A percentile compares a stretch with the other conserved stretches of the same genome.
Conservation (phyloP, 1,140 invertebrate species). For the Bombus impatiens region DNA sequence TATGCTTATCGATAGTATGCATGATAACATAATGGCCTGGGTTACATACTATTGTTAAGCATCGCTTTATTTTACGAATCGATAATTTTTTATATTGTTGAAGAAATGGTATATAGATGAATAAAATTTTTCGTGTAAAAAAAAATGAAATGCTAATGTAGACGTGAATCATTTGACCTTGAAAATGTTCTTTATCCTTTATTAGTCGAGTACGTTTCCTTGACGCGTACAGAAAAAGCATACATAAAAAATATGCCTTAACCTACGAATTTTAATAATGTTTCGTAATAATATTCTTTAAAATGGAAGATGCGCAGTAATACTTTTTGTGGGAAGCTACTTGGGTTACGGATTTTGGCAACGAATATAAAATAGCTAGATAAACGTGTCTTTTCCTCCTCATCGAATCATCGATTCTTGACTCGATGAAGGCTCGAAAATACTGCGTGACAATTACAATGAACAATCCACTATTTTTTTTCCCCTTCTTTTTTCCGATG, state of each 20-base stretch:
- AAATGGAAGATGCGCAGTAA: conserved; percentile 80
- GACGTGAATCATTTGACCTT: conserved; percentile 45
- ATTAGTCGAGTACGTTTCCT: conserved; percentile 76
- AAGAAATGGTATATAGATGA: background rate
- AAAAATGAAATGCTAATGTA: background rate
- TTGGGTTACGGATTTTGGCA: conserved; percentile 66
- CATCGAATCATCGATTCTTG: conserved; percentile 14
- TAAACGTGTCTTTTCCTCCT: conserved; percentile 51
- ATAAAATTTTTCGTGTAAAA: background rate
- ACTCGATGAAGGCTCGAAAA: conserved; percentile 3
- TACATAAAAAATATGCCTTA: conserved; percentile 83
- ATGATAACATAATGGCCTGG: background rate
- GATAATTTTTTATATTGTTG: background rate
- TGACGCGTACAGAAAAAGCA: conserved; percentile 82
- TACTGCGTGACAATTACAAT: conserved; percentile 30
- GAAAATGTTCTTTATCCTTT: conserved; percentile 70
- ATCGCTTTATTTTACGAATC: background rate
- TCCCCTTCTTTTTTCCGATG: conserved; percentile 20
- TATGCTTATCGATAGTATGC: background rate
- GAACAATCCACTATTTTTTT: conserved; percentile 31
- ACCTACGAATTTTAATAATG: conserved; percentile 77
- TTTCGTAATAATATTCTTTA: conserved; percentile 64
- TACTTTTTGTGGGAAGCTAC: conserved; percentile 76
- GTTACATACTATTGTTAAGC: conserved; percentile 2
- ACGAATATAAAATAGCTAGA: conserved; percentile 73